Evolutionary conservation across 2,113 vertebrate species (phyloP).

Genomic region (Puma concolor): DNA sequence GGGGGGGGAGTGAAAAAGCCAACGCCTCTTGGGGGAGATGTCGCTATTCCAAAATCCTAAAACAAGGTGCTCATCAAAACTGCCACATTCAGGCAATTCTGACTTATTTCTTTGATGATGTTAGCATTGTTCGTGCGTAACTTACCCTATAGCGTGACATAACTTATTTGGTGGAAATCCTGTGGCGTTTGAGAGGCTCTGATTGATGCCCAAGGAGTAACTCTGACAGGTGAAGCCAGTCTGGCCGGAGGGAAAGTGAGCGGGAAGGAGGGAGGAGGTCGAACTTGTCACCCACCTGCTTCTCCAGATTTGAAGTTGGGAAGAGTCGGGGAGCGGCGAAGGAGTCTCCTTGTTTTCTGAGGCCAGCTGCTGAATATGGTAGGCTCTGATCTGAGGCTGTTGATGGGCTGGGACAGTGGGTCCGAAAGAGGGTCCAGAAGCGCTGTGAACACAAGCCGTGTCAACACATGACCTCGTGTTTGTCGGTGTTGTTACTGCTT

Average conservation of each 20-base stretch:
- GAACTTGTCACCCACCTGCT: background rate
- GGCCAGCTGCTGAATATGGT: fast-evolving
- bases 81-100: background rate
- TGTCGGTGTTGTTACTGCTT: fast-evolving
- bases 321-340: fast-evolving
- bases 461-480: fast-evolving
- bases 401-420: fast-evolving
- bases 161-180: too few relatives aligned
- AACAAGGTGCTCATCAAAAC: background rate
- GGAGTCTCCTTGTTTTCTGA: background rate
- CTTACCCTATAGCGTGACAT: fast-evolving
- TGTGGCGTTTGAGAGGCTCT: background rate
- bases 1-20: fast-evolving
- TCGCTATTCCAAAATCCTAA: fast-evolving
- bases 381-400: fast-evolving
- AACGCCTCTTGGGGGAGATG: too few relatives aligned
- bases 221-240: background rate
- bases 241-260: background rate
- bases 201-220: background rate
- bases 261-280: fast-evolving
- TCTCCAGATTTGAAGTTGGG: background rate
- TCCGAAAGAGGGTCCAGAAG: background rate
- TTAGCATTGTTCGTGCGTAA: background rate
- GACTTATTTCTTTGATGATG: background rate
- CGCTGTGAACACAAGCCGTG: background rate